A percentile compares a stretch with the other conserved stretches of the same genome.
Evolutionary conservation across 2,888 invertebrate genomes (phyloP).

Genomic region (Trichopoda pennipes): DNA sequence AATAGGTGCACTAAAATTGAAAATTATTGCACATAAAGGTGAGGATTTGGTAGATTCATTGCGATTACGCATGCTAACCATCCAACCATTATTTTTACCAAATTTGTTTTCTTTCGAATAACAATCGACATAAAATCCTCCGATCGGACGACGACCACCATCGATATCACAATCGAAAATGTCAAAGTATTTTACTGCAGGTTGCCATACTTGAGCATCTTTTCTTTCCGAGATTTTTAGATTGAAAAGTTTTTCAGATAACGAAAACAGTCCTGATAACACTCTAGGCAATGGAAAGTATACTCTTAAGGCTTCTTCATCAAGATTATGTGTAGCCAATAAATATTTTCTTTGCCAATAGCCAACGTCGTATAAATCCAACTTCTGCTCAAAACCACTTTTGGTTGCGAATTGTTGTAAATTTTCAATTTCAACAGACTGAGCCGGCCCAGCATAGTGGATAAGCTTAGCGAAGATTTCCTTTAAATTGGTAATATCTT

Average conservation of each 20-base stretch:
- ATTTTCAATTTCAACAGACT: constrained; percentile 87
- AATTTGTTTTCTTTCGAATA: constrained; percentile 87
- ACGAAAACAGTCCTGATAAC: constrained; percentile 88
- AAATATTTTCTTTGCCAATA: constrained; percentile 93
- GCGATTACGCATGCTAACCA: constrained; percentile 88
- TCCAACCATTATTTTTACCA: constrained; percentile 86
- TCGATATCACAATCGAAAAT: constrained; percentile 84
- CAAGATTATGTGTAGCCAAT: constrained; percentile 84
- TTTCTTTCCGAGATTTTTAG: constrained; percentile 87
- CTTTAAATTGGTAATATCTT: constrained; percentile 87
- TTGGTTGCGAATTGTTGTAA: constrained; percentile 88
- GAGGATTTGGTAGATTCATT: constrained; percentile 85
- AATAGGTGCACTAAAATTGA: constrained; percentile 88
- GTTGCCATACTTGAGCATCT: constrained; percentile 89
- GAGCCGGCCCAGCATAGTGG: constrained; percentile 87
- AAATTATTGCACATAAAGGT: constrained; percentile 91
- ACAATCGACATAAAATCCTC: constrained; percentile 93
- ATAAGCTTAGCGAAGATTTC: constrained; percentile 86
- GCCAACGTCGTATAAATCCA: constrained; percentile 92
- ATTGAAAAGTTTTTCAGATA: constrained; percentile 89
- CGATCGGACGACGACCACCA: constrained; percentile 82
- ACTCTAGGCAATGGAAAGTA: constrained; percentile 93
- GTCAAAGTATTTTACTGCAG: constrained; percentile 91
- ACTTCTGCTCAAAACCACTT: constrained; percentile 85
- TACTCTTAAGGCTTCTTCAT: constrained; percentile 87